Evolutionary conservation across 2,797 vertebrate genomes (phyloP), one percentile per base, ranked within the genome.

Genomic region (Alosa sapidissima): DNA sequence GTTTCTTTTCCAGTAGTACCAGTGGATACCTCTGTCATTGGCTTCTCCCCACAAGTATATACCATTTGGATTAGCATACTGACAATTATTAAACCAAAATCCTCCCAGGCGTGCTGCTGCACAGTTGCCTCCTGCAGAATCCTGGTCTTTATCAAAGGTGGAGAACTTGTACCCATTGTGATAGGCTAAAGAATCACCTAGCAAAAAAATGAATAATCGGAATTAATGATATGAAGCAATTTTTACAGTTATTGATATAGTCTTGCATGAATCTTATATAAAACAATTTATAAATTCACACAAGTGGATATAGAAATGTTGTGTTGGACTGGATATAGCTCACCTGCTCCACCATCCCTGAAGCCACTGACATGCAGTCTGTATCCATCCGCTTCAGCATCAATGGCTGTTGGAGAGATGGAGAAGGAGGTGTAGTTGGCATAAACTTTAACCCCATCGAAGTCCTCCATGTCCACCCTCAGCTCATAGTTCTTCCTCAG

Each of bases 351-450:
- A 9, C 87, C 91, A 9, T 91, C 78, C 36, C 21, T 82, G 81
- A 91, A 91, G 5, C 82, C 87, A 5, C 84, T 82, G 0, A 91
- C 81, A 0, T 86, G 21, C 28, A 92, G 89, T 8, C 11, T 88
- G 89, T 91, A 92, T 21, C 90, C 91, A 16, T 92, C 90, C 13
- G 82, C 78, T 51, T 91, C 91, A 10, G 91, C 87, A 72, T 90
- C 89, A 51, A 91, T 41, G 3, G 89, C 89, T 19, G 83, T 83
- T 2, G 85, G 88, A 52, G 91, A 90, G 49, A 92, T 87, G 82
- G 86, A 86, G 83, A 92, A 91, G 72, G 90, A 87, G 24, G 83
- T 21, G 84, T 92, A 92, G 7, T 81, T 84, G 9, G 88, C 90
- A 14, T 54, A 85, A 51, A 82, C 89, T 52, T 51, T 85, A 6